A percentile compares a stretch with the other conserved stretches of the same genome.
These are phyloP conservation scores for Cryptoblepharus egeriae DNA, from an alignment of 2,797 vertebrate species.

Conservation along the genomic window DNA sequence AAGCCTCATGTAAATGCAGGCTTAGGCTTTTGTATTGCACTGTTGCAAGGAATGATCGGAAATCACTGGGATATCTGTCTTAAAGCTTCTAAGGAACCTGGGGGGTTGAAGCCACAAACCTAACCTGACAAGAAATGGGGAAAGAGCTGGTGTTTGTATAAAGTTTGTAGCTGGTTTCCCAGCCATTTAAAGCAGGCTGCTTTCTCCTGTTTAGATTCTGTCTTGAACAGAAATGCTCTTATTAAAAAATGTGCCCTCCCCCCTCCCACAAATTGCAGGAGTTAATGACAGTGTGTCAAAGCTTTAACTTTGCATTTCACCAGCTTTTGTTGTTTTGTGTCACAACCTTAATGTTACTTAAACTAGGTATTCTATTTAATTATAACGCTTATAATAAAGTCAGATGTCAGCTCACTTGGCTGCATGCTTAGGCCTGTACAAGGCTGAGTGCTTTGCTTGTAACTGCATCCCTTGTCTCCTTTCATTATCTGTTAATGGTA, in stretches of 20 bases:
- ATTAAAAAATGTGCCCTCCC: neutral
- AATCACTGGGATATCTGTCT: neutral
- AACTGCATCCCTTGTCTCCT: constrained; percentile 93
- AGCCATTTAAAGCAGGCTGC: neutral
- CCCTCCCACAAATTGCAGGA: neutral
- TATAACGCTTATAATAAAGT: constrained; percentile 74
- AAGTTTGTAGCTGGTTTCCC: neutral
- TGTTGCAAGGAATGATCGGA: neutral
- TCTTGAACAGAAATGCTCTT: neutral
- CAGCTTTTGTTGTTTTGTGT: constrained; percentile 54
- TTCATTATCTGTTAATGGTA: constrained; percentile 98
- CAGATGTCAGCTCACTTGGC: constrained; percentile 88
- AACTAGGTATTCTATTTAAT: constrained; percentile 74
- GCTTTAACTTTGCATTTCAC: constrained; percentile 48
- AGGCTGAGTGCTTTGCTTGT: constrained; percentile 88
- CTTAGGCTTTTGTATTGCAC: too few species aligned
- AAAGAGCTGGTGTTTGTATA: accelerated
- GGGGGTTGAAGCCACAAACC: neutral
- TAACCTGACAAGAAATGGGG: neutral
- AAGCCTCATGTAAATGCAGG: neutral
- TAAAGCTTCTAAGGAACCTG: neutral
- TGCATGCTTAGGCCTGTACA: constrained; percentile 91
- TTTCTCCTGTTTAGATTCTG: neutral
- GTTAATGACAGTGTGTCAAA: constrained; percentile 46
- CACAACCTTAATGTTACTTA: constrained; percentile 65